Conservation (phyloP, 2,888 invertebrate species). For the Coenonympha arcania region DNA sequence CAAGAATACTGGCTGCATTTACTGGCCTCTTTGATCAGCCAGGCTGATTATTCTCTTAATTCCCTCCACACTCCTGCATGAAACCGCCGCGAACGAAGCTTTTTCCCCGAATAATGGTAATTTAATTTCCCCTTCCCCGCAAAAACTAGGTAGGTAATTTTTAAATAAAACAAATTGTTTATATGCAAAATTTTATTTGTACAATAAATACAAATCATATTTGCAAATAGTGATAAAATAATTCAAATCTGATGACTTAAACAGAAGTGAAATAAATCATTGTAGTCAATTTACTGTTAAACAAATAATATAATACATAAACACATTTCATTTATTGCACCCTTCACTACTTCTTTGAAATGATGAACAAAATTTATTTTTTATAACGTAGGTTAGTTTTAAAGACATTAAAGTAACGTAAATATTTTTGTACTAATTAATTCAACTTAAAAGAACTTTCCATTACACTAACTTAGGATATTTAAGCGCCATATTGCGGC, state of each 20-base stretch:
- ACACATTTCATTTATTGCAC: conserved; percentile 46
- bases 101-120: too few relatives aligned
- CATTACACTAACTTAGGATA: conserved; percentile 14
- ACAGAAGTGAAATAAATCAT: conserved; percentile 17
- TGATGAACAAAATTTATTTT: conserved; percentile 27
- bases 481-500: conserved; percentile 12
- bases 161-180: conserved; percentile 39
- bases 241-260: conserved; percentile 67
- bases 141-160: background rate
- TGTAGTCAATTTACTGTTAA: conserved; percentile 17
- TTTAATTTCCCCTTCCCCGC: too few relatives aligned
- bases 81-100: too few relatives aligned
- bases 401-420: conserved; percentile 34
- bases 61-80: too few relatives aligned
- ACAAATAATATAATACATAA: conserved; percentile 16
- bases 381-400: conserved; percentile 28
- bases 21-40: too few relatives aligned
- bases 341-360: conserved; percentile 39
- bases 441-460: conserved; percentile 46
- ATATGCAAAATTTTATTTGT: conserved; percentile 71
- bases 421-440: conserved; percentile 63
- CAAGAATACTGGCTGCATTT: too few relatives aligned
- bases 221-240: conserved; percentile 67
- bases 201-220: conserved; percentile 74
- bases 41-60: too few relatives aligned